A percentile compares a stretch with the other conserved stretches of the same genome.
phyloP scores from a whole-genome alignment of 2,888 invertebrate genomes.

The Eupithecia centaureata region DNA sequence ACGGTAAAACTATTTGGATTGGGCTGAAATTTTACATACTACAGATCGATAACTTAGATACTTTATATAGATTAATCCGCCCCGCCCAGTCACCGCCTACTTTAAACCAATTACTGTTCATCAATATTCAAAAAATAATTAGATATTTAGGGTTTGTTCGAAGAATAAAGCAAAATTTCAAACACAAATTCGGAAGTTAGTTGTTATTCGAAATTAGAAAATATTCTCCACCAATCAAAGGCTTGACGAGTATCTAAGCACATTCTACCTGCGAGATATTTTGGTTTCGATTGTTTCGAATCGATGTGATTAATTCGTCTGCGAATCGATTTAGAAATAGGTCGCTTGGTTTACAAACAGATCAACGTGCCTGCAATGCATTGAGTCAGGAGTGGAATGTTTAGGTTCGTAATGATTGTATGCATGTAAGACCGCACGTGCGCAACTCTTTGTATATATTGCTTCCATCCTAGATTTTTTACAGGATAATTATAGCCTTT shows the following conservation, averaged over 20 bases:
- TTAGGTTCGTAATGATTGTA: background rate
- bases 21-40: too few relatives aligned
- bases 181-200: background rate
- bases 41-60: too few relatives aligned
- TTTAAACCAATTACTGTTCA: too few relatives aligned
- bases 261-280: background rate
- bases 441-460: background rate
- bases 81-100: too few relatives aligned
- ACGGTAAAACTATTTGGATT: too few relatives aligned
- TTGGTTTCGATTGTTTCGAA: conserved; percentile 8
- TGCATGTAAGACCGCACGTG: background rate
- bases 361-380: conserved; percentile 12
- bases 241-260: background rate
- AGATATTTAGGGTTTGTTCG: too few relatives aligned
- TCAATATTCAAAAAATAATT: too few relatives aligned
- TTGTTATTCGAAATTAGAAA: background rate
- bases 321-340: conserved; percentile 31
- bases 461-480: too few relatives aligned
- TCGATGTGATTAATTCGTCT: conserved; percentile 19
- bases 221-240: background rate
- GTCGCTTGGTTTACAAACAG: conserved; percentile 27
- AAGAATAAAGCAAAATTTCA: too few relatives aligned
- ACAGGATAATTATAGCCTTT: too few relatives aligned
- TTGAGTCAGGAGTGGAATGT: background rate
- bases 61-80: too few relatives aligned